A percentile compares a stretch with the other conserved stretches of the same genome.
Conservation (phyloP, 2,797 vertebrate genomes). For the Odontamblyopus rebecca region DNA sequence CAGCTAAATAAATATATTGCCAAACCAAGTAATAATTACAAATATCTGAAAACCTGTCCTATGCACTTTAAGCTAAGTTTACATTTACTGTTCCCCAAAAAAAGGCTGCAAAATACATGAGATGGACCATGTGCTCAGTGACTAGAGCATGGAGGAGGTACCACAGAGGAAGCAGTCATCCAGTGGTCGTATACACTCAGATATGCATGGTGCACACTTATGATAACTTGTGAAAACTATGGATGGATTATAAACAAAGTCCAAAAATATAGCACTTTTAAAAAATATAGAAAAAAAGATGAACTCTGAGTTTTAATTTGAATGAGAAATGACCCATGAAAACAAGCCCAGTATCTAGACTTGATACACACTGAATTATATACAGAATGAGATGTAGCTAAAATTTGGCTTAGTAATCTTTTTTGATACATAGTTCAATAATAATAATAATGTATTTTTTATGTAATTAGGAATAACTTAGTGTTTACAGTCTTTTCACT, state of each 20-base stretch:
- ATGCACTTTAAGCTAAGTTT: slow-evolving; percentile 56
- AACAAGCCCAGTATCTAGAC: slow-evolving; percentile 10
- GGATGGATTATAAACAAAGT: slow-evolving; percentile 37
- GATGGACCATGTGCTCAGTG: slow-evolving; percentile 31
- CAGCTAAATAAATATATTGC: too few species aligned
- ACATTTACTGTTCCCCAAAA: slow-evolving; percentile 77
- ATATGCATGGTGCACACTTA: slow-evolving; percentile 21
- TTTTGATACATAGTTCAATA: slow-evolving; percentile 15
- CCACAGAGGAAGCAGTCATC: slow-evolving; percentile 37
- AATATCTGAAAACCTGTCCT: too few species aligned
- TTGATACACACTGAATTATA: slow-evolving; percentile 32
- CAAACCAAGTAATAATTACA: too few species aligned
- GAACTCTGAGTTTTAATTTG: not conserved
- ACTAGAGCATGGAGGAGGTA: slow-evolving; percentile 25
- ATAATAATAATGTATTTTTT: slow-evolving; percentile 2
- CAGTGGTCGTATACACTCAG: slow-evolving; percentile 47
- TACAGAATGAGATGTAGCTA: slow-evolving; percentile 35
- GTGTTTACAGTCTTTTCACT: slow-evolving; percentile 18
- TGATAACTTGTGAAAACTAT: slow-evolving; percentile 23
- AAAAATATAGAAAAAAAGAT: not conserved
- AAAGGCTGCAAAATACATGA: slow-evolving; percentile 90
- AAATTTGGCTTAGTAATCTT: slow-evolving; percentile 33
- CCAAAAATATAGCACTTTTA: slow-evolving; percentile 12
- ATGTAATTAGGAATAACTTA: slow-evolving; percentile 11
- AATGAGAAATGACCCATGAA: not conserved